Percentiles rank a stretch among this genome's conserved stretches.
Evolutionary conservation across 2,113 vertebrate species (phyloP).

Genomic region (Camelus dromedarius): DNA sequence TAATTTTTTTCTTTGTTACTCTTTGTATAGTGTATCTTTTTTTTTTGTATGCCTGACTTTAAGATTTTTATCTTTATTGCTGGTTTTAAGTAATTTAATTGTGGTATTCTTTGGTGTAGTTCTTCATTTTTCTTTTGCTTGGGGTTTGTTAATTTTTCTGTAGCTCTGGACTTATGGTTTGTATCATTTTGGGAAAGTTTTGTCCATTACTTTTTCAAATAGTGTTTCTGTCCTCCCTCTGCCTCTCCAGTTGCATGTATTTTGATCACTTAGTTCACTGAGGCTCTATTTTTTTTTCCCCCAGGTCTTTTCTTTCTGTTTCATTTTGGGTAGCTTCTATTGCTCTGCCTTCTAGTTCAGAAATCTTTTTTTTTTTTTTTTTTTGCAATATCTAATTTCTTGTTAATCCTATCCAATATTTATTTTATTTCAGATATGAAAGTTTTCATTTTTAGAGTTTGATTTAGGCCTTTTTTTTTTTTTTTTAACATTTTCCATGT

Average conservation of each 20-base stretch:
- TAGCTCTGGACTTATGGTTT: neutral
- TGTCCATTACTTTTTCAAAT: neutral
- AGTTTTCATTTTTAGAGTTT: slow-evolving; percentile 37
- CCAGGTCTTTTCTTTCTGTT: neutral
- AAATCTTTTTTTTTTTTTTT: neutral
- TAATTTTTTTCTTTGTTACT: neutral
- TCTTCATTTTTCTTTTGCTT: neutral
- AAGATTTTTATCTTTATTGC: neutral
- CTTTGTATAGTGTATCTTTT: neutral
- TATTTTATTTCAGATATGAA: neutral
- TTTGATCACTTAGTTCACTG: neutral
- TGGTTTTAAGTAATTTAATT: neutral
- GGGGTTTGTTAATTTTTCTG: neutral
- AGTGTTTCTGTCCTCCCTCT: neutral
- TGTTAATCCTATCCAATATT: neutral
- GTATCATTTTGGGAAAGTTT: neutral
- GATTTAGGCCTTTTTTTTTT: neutral
- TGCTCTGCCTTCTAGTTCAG: neutral
- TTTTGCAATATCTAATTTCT: neutral
- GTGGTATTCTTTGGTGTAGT: neutral
- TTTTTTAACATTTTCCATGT: neutral
- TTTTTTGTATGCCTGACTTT: neutral
- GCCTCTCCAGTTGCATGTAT: neutral
- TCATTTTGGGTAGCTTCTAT: neutral
- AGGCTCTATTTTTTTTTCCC: neutral